phyloP scores from a whole-genome alignment of 2,797 vertebrate genomes.

The Micrastur ruficollis region DNA sequence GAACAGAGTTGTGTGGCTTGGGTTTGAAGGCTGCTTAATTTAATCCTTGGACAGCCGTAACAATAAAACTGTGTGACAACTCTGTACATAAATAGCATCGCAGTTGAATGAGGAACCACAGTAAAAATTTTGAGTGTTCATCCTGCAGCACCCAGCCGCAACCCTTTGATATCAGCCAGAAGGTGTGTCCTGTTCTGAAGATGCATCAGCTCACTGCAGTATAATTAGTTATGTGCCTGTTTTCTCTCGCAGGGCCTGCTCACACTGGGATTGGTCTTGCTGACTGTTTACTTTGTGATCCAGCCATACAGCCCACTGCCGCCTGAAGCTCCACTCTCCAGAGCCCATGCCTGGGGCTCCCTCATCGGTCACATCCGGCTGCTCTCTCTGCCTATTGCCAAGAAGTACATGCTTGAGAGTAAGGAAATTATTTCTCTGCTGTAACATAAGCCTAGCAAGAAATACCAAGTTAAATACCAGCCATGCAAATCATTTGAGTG shows the following conservation, averaged over 20 bases:
- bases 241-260: conserved; percentile 79
- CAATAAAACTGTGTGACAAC: neutral
- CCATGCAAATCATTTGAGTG: neutral
- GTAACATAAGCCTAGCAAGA: neutral
- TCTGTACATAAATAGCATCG: neutral
- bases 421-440: conserved; percentile 42
- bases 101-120: neutral
- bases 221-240: neutral
- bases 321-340: conserved; percentile 78
- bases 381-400: conserved; percentile 89
- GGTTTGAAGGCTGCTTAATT: neutral
- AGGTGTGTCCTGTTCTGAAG: neutral
- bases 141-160: neutral
- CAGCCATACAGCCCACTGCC: conserved; percentile 82
- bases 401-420: conserved; percentile 93
- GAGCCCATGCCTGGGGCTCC: conserved; percentile 85
- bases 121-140: neutral
- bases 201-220: neutral
- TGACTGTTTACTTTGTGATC: conserved; percentile 84
- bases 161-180: neutral
- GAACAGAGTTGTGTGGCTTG: neutral
- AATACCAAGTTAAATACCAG: conserved; percentile 21
- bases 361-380: conserved; percentile 87
- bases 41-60: neutral
- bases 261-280: conserved; percentile 82